Evolutionary conservation across 1,140 invertebrate species (phyloP).

Genomic region (Anthonomus grandis): DNA sequence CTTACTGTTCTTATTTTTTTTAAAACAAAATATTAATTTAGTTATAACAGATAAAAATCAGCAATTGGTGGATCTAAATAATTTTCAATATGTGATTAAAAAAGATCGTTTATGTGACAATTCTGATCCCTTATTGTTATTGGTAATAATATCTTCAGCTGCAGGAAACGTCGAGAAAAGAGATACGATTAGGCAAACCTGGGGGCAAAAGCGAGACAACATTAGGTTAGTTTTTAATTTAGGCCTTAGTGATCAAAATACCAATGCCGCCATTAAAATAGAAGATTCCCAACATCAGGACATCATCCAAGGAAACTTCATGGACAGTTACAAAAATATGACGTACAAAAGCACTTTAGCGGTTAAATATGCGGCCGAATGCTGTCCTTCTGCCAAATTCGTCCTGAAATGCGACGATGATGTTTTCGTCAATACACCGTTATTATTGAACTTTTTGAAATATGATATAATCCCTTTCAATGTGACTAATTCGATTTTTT

Average conservation of each 20-base stretch:
- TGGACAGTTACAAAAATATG: constrained; percentile 78
- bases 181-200: constrained; percentile 62
- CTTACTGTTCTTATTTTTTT: too few relatives aligned
- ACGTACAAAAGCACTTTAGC: constrained; percentile 84
- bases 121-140: constrained; percentile 45
- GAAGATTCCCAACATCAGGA: constrained; percentile 54
- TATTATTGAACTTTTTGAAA: constrained; percentile 61
- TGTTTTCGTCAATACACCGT: constrained; percentile 70
- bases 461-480: constrained; percentile 56
- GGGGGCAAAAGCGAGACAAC: constrained; percentile 54
- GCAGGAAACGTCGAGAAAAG: constrained; percentile 61
- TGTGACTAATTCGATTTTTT: constrained; percentile 60
- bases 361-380: constrained; percentile 73
- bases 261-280: neutral
- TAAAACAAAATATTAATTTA: too few relatives aligned
- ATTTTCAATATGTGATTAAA: neutral
- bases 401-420: constrained; percentile 78
- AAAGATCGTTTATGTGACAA: neutral
- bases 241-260: constrained; percentile 49
- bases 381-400: constrained; percentile 66
- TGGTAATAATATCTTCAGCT: constrained; percentile 67
- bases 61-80: neutral
- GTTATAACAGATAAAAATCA: too few relatives aligned
- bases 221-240: constrained; percentile 66
- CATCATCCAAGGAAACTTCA: constrained; percentile 74